Base-by-base conservation (phyloP, 2,113 vertebrate genomes). In the Esox niger region DNA sequence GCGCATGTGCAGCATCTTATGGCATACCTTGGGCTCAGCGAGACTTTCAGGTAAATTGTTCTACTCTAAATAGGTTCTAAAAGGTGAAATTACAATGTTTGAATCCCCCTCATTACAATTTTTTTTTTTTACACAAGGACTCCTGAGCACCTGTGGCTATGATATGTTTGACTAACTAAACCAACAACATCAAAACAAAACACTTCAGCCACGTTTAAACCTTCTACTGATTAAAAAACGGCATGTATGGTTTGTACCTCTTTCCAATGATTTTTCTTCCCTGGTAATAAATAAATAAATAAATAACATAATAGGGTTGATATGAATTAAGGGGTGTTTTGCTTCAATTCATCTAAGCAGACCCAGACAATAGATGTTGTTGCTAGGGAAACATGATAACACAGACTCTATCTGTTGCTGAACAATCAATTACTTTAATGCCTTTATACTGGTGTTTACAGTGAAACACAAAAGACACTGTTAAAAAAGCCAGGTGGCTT, bases 361-460 rank as follows among this genome's bases (percentile, higher is more conserved):
- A 85, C 82, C 75, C 86, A 90, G 91, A 94, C 93, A 93, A 89
- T 92, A 88, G 90, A 91, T 67, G 82, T 88, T 79, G 92, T 95
- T 95, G 92, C 93, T 90, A 92, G 79, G 89, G 93, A 80, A 94
- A 94, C 91, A 81, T 81, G 88, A 90, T 92, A 93, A 93, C 90
- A 90, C 84, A 89, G 87, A 88, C 89, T 92, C 90, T 90, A 90
- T 88, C 91, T 93, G 89, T 93, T 94, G 91, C 90, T 92, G 83
- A 93, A 89, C 92, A 93, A 94, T 95, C 91, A 94, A 93, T 95
- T 93, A 94, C 92, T 90, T 92, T 91, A 93, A 92, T 86, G 86
- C 80, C 72, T 88, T 90, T 55, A 78, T 79, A 83, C 73, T 78
- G 84, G 87, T 88, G 85, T 92, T 92, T 90, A 91, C 88, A 90